Evolutionary conservation across 2,797 vertebrate genomes (phyloP).

Genomic region (Remorina albescens): DNA sequence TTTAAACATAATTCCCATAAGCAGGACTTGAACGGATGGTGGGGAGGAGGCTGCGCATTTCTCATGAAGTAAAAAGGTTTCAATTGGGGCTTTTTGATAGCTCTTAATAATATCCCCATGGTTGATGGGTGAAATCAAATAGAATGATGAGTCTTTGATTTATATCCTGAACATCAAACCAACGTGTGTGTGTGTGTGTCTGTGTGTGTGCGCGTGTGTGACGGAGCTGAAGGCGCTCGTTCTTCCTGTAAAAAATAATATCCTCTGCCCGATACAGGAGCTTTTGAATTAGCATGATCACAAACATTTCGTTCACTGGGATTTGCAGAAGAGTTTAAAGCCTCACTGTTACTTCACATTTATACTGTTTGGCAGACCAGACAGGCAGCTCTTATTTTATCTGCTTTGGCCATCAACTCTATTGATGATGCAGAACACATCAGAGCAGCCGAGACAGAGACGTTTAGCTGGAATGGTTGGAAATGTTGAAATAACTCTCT

Average conservation of each 20-base stretch:
- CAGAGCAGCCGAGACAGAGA: no score
- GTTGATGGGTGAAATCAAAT: constrained; percentile 79
- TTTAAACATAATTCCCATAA: constrained; percentile 59
- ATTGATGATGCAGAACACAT: not conserved
- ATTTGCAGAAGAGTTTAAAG: not conserved
- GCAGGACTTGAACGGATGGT: constrained; percentile 57
- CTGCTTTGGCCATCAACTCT: not conserved
- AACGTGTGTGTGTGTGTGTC: not conserved
- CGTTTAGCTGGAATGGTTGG: not conserved
- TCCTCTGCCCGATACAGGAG: constrained; percentile 46
- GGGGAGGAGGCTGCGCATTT: constrained; percentile 47
- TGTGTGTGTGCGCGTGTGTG: constrained; percentile 19
- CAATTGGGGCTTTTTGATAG: constrained; percentile 78
- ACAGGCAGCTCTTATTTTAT: not conserved
- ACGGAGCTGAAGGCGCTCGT: constrained; percentile 35
- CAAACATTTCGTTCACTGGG: constrained; percentile 37
- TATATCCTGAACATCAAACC: constrained; percentile 65
- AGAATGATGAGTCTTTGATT: constrained; percentile 82
- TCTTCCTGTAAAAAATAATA: constrained; percentile 60
- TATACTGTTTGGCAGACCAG: no score
- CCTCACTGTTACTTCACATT: not conserved
- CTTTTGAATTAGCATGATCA: constrained; percentile 65
- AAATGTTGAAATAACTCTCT: not conserved
- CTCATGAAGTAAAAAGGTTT: constrained; percentile 80
- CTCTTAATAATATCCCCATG: constrained; percentile 76